A percentile compares a stretch with the other conserved stretches of the same genome.
Evolutionary conservation across 1,140 invertebrate species (phyloP).

Genomic region (Berghia stephanieae): DNA sequence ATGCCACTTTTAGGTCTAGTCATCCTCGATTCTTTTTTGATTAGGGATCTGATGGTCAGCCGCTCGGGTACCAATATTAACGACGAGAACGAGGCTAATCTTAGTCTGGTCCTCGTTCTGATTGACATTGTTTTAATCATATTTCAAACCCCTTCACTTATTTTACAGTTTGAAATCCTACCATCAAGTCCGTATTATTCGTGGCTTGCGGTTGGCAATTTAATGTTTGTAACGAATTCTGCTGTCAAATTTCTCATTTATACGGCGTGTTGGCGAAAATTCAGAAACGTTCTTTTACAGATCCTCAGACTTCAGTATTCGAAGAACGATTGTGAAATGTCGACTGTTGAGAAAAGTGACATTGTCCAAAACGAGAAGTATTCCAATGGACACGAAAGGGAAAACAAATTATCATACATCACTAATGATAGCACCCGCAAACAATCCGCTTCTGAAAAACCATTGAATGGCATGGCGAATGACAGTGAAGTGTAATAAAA

Average conservation of each 20-base stretch:
- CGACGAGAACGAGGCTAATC: constrained; percentile 59
- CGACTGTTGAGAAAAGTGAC: no score
- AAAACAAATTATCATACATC: no score
- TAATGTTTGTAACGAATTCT: constrained; percentile 57
- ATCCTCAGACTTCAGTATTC: no score
- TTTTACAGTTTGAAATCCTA: constrained; percentile 57
- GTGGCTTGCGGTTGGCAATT: constrained; percentile 57
- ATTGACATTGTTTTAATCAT: constrained; percentile 61
- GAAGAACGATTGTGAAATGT: background rate
- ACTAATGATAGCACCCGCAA: no score
- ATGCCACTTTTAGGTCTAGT: constrained; percentile 46
- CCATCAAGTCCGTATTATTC: constrained; percentile 41
- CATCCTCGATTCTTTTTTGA: constrained; percentile 46
- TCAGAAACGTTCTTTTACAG: constrained; percentile 50
- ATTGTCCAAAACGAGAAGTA: no score
- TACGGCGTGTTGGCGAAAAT: constrained; percentile 57
- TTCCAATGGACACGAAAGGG: no score
- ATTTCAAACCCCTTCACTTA: constrained; percentile 59
- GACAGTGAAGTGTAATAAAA: no score
- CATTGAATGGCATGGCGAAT: no score
- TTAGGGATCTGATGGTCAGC: constrained; percentile 60
- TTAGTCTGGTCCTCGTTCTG: constrained; percentile 57
- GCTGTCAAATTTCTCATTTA: constrained; percentile 64
- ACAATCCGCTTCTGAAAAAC: no score
- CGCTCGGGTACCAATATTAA: constrained; percentile 52